Conservation (phyloP, 2,888 invertebrate genomes). For the Piscicola geometra region DNA sequence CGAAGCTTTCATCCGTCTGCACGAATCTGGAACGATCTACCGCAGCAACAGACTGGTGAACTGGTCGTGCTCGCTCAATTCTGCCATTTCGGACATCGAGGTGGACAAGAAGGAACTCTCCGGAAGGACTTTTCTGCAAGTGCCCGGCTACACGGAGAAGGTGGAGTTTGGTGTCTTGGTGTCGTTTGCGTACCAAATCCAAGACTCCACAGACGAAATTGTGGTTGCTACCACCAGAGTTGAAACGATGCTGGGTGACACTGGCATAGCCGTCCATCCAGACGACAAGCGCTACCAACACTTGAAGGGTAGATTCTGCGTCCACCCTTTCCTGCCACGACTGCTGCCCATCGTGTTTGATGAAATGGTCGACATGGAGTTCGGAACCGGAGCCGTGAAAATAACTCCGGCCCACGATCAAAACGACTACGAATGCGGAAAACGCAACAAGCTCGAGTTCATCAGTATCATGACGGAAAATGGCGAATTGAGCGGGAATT, state of each 20-base stretch:
- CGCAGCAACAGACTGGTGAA: conserved; percentile 90
- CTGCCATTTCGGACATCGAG: conserved; percentile 97
- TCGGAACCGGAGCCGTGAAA: conserved; percentile 97
- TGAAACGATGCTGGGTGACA: conserved; percentile 95
- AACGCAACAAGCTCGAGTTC: conserved; percentile 77
- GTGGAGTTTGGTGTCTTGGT: conserved; percentile 89
- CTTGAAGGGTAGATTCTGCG: conserved; percentile 73
- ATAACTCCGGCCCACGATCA: conserved; percentile 96
- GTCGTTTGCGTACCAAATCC: conserved; percentile 82
- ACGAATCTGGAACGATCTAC: conserved; percentile 83
- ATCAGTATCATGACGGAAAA: conserved; percentile 85
- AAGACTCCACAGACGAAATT: conserved; percentile 68
- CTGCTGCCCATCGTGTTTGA: conserved; percentile 83
- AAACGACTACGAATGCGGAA: conserved; percentile 91
- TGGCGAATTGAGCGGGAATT: conserved; percentile 76
- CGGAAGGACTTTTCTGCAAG: conserved; percentile 76
- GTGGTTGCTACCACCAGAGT: conserved; percentile 94
- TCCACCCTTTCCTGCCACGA: conserved; percentile 79
- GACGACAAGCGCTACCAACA: conserved; percentile 72
- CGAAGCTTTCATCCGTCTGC: conserved; percentile 85
- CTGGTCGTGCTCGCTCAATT: conserved; percentile 94
- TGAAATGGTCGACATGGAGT: conserved; percentile 85
- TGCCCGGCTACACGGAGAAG: conserved; percentile 84
- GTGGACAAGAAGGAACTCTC: conserved; percentile 85
- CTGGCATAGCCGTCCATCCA: conserved; percentile 96